Evolutionary conservation across 2,888 invertebrate species (phyloP), one percentile per base, ranked within the genome.

Genomic region (Theretra japonica): DNA sequence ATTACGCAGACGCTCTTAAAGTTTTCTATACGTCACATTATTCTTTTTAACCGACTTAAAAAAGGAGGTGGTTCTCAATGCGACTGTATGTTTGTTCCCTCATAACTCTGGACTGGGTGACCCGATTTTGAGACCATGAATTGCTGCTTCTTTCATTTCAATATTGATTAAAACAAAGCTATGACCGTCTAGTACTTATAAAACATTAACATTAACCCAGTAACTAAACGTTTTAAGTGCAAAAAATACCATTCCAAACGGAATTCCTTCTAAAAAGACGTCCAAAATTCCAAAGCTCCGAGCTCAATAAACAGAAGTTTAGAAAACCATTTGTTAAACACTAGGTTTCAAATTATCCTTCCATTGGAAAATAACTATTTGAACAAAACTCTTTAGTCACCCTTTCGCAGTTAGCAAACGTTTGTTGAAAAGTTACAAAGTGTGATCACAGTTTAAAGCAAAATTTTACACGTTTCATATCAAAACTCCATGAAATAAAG

Each of bases 371-470:
- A 23, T 28, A 62, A 30, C 53, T 21, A 30, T 25, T 21, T 21
- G 30, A 30, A 62, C 23, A 21, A 41, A 33, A 19, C 41, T 41
- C 4, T 23, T 19, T 33, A 56, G 28, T 50, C 15, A 30, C 62
- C 23, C 21, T 30, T 50, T 70, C 53, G 53, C 48, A 41, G 33
- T 23, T 33, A 53, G 53, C 62, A 70, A 56, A 65, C 65, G 30
- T 23, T 70, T 70, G 53, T 65, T 62, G 33, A 56, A 30, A 62
- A 23, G 70, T 70, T 62, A 70, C 70, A 62, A 70, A 70, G 70
- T 70, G 62, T 56, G 33, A 53, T 50, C 23, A 53, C 23, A 30
- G 62, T 65, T 70, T 65, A 53, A 65, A 65, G 62, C 70, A 65
- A 70, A 70, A 70, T 70, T 53, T 65, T 62, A 56, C 65, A 56